A percentile compares a stretch with the other conserved stretches of the same genome.
Conservation (phyloP, 2,888 invertebrate genomes). For the Acanthosoma haemorrhoidale region DNA sequence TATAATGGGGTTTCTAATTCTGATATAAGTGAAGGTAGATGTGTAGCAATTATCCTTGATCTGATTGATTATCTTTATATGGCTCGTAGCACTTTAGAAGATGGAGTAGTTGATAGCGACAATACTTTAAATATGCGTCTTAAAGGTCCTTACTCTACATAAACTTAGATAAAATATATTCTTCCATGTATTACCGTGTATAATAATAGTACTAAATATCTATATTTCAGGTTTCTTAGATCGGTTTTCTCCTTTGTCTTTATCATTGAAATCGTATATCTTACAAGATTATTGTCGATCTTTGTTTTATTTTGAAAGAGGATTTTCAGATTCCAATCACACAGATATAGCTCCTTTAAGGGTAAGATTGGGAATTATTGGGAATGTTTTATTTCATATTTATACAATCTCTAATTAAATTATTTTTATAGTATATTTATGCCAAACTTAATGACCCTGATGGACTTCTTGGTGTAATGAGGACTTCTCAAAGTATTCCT, state of each 20-base stretch:
- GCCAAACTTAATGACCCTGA: conserved; percentile 85
- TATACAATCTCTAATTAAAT: neutral
- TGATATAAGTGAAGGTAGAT: conserved; percentile 34
- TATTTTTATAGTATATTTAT: conserved; percentile 63
- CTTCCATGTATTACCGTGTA: neutral
- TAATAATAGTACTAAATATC: no score
- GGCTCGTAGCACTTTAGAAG: conserved; percentile 7
- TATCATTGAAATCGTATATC: conserved; percentile 33
- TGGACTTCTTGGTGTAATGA: conserved; percentile 70
- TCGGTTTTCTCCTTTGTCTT: conserved; percentile 21
- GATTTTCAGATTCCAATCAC: conserved; percentile 3
- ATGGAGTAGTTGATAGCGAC: neutral
- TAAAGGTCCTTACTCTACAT: neutral
- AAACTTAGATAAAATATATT: no score
- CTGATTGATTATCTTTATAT: conserved; percentile 69
- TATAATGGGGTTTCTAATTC: conserved; percentile 32
- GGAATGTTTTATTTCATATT: neutral
- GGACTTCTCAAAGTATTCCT: conserved; percentile 68
- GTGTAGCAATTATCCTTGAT: conserved; percentile 54
- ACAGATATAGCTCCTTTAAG: conserved; percentile 30
- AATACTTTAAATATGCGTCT: neutral
- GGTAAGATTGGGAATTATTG: neutral
- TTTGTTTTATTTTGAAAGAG: conserved; percentile 34
- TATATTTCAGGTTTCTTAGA: conserved; percentile 23
- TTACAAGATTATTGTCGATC: conserved; percentile 34